Base-by-base conservation (phyloP, 1,140 invertebrate species). In the Gryllus bimaculatus region DNA sequence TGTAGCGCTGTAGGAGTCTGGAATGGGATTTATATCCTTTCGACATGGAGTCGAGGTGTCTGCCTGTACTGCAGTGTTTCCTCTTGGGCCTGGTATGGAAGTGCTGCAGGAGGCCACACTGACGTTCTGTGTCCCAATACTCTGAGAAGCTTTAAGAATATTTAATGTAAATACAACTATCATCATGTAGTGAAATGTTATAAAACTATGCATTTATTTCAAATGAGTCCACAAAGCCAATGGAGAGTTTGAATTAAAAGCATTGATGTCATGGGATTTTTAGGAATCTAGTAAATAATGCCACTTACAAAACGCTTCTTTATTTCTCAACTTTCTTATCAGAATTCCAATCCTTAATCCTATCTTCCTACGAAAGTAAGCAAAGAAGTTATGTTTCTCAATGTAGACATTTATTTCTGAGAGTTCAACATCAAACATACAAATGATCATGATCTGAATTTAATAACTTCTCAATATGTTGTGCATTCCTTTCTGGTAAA, bases 221-320 rank as follows among this genome's bases (percentile, higher is more conserved):
- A 66, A 66, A 66, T 66, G 54, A 66, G 18, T 66, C 54, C 54
- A 66, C 54, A 66, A 66, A 66, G 54, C 54, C 54, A 66, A 66
- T 66, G 54, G 54, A 66, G 54, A 66, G 54, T 66, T 66, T 66
- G 54, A 66, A 66, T 66, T 66, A 66, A 66, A 66, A 66, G 54
- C 54, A 66, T 66, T 66, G 54, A 66, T 66, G 54, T 66, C 54
- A 66, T 66, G 54, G 54, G 54, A 66, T 66, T 66, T 66, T 66
- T 66, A 66, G 26, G 54, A 66, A 66, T 18, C 18, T 66, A 66
- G 54, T 66, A 66, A 66, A 66, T 66, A 66, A 66, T 66, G 54
- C 54, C 54, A 66, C 54, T 66, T 39, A 66, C 54, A 66, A 66
- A 66, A 66, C 7, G 54, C 54, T 66, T 18, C 7, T 66, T 66